Evolutionary conservation across 1,140 invertebrate genomes (phyloP).

Genomic region (Anastatus disparis): DNA sequence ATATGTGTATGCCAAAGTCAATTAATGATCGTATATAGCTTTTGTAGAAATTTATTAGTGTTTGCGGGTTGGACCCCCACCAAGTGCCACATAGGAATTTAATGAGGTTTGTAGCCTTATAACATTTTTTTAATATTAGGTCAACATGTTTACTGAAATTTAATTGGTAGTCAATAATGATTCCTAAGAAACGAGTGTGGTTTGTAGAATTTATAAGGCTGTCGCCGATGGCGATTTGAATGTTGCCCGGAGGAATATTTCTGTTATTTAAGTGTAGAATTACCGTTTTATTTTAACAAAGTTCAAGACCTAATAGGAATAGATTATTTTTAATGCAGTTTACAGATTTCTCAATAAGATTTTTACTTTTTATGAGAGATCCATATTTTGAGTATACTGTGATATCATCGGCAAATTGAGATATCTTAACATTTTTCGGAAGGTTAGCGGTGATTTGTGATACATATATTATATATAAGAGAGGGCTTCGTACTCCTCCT

Average conservation of each 20-base stretch:
- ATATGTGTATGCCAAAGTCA: too few species aligned
- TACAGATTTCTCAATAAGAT: too few species aligned
- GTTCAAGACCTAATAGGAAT: not conserved
- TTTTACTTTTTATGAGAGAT: too few species aligned
- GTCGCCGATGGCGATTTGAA: not conserved
- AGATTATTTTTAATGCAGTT: not conserved
- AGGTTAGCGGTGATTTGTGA: not conserved
- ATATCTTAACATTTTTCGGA: not conserved
- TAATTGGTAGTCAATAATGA: not conserved
- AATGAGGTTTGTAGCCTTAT: not conserved
- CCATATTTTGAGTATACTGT: not conserved
- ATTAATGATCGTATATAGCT: not conserved
- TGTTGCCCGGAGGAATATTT: not conserved
- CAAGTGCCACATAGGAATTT: not conserved
- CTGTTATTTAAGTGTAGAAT: conserved; percentile 5
- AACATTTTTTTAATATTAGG: not conserved
- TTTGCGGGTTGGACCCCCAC: conserved; percentile 8
- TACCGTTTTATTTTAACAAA: not conserved
- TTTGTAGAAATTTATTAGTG: not conserved
- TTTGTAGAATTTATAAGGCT: not conserved
- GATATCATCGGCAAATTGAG: conserved; percentile 5
- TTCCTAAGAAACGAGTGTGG: not conserved
- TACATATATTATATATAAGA: not conserved
- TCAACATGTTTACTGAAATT: not conserved
- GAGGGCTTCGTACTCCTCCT: not conserved